Evolutionary conservation across 2,113 vertebrate genomes (phyloP).

Genomic region (Oryzias curvinotus): DNA sequence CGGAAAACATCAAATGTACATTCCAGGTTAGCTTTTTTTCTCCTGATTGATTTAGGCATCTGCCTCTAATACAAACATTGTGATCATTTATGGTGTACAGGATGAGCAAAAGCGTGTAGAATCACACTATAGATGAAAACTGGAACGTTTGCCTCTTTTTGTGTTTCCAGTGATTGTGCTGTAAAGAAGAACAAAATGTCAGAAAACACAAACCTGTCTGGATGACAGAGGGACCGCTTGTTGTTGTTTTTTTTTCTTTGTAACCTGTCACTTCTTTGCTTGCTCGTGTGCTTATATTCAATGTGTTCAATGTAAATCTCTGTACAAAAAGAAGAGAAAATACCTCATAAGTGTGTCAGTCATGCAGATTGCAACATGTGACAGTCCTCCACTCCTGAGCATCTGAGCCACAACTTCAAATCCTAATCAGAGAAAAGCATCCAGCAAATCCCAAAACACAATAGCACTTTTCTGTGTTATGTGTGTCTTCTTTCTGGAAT

Average conservation of each 20-base stretch:
- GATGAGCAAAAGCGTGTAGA: constrained; percentile 58
- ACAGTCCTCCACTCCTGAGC: constrained; percentile 56
- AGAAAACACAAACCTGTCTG: constrained; percentile 52
- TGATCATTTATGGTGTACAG: constrained; percentile 62
- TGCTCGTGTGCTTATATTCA: constrained; percentile 47
- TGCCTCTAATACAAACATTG: constrained; percentile 49
- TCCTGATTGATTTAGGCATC: constrained; percentile 48
- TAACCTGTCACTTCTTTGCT: constrained; percentile 42
- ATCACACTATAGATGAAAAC: constrained; percentile 31
- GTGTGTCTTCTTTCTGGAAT: constrained; percentile 91
- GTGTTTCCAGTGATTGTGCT: constrained; percentile 67
- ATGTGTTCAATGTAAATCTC: constrained; percentile 65
- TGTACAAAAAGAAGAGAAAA: constrained; percentile 76
- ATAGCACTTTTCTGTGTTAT: constrained; percentile 79
- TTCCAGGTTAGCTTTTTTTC: constrained; percentile 54
- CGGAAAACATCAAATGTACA: constrained; percentile 63
- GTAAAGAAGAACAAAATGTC: constrained; percentile 51
- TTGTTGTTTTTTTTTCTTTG: constrained; percentile 6
- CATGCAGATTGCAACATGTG: constrained; percentile 49
- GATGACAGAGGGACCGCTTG: constrained; percentile 73
- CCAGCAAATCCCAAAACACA: constrained; percentile 84
- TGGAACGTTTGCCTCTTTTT: constrained; percentile 47
- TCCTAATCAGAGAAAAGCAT: constrained; percentile 56
- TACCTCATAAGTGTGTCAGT: constrained; percentile 78
- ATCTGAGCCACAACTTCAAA: constrained; percentile 54